Evolutionary conservation across 2,888 invertebrate species (phyloP).

Genomic region (Coremacera marginata): DNA sequence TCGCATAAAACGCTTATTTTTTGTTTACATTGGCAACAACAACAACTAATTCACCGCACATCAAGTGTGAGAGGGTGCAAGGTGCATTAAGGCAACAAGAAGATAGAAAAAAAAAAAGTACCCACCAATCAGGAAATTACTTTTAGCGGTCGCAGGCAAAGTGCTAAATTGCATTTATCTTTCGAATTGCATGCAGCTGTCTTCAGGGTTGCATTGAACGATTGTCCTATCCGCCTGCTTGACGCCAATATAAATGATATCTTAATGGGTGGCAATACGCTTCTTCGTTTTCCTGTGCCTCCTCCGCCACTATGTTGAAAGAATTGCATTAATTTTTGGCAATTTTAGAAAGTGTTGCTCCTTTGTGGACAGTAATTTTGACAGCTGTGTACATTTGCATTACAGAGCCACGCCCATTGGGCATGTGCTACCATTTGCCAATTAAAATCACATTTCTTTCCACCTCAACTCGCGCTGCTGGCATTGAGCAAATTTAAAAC

Average conservation of each 20-base stretch:
- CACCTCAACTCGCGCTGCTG: conserved; percentile 1
- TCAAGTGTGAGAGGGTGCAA: too few species aligned
- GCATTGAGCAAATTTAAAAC: neutral
- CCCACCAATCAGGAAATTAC: conserved; percentile 37
- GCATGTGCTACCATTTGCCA: conserved; percentile 32
- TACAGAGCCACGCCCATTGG: conserved; percentile 23
- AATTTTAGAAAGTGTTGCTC: conserved; percentile 11
- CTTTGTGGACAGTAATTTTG: neutral
- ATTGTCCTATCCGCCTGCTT: neutral
- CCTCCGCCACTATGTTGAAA: neutral
- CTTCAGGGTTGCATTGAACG: neutral
- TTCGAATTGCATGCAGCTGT: conserved; percentile 12
- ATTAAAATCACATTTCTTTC: conserved; percentile 36
- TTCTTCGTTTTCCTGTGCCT: neutral
- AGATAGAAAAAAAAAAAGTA: neutral
- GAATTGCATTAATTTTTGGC: conserved; percentile 23
- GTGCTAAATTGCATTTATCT: conserved; percentile 34
- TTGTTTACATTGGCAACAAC: neutral
- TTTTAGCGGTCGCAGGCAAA: conserved; percentile 27
- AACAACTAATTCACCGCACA: neutral
- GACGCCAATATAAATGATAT: neutral
- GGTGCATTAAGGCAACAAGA: neutral
- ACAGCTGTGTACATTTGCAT: conserved; percentile 34
- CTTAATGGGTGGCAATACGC: neutral
- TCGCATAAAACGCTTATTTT: neutral